phyloP scores from a whole-genome alignment of 2,888 invertebrate species.

The Anarsia innoxiella region DNA sequence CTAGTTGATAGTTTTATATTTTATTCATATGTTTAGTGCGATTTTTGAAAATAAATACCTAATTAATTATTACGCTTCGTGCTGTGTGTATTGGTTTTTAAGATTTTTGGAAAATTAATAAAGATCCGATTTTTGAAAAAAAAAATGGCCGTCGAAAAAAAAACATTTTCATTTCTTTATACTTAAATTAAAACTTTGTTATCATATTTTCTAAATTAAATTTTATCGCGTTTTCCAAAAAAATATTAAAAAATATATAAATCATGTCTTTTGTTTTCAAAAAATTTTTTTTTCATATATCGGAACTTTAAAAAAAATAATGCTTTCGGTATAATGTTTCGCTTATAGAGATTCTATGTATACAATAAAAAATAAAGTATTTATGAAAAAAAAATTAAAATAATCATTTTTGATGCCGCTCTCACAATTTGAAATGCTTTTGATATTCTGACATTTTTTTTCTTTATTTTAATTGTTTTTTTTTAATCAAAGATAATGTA shows the following conservation, averaged over 20 bases:
- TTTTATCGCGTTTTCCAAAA: too few relatives aligned
- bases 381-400: conserved; percentile 27
- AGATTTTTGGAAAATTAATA: conserved; percentile 4
- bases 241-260: background rate
- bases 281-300: too few relatives aligned
- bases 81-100: conserved; percentile 9
- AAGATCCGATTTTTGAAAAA: background rate
- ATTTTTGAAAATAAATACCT: too few relatives aligned
- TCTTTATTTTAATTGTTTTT: conserved; percentile 8
- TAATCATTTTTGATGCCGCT: conserved; percentile 43
- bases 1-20: conserved; percentile 18
- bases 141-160: too few relatives aligned
- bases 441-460: conserved; percentile 34
- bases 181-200: too few relatives aligned
- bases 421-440: conserved; percentile 62
- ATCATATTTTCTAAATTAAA: too few relatives aligned
- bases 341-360: conserved; percentile 45
- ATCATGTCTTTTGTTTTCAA: too few relatives aligned
- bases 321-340: conserved; percentile 11
- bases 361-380: conserved; percentile 34
- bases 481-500: too few relatives aligned
- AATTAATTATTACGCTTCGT: conserved; percentile 5
- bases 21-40: conserved; percentile 16
- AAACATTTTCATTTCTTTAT: too few relatives aligned
- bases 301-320: too few relatives aligned